A percentile compares a stretch with the other conserved stretches of the same genome.
Evolutionary conservation across 2,797 vertebrate genomes (phyloP).

Genomic region (Poecilia gillii): DNA sequence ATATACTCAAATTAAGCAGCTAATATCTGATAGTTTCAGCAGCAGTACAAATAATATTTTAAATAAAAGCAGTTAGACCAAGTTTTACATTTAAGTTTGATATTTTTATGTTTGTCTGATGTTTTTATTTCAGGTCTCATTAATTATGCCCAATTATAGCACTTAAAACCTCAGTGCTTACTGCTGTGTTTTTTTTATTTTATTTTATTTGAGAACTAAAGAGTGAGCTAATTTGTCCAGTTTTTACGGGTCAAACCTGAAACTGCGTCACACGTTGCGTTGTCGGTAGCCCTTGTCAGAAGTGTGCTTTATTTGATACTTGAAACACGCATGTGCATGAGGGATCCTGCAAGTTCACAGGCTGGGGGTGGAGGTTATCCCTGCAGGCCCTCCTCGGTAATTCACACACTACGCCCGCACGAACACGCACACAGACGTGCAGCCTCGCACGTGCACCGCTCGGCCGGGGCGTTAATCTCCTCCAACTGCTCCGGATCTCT

Average conservation of each 20-base stretch:
- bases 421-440: constrained; percentile 26
- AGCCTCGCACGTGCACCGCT: constrained; percentile 34
- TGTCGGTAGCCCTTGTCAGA: constrained; percentile 3
- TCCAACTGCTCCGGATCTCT: constrained; percentile 70
- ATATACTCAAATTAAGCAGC: not conserved
- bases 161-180: not conserved
- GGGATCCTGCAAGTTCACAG: constrained; percentile 38
- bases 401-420: constrained; percentile 50
- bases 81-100: not conserved
- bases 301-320: constrained; percentile 50
- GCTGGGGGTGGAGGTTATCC: constrained; percentile 69
- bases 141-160: not conserved
- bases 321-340: constrained; percentile 49
- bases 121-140: not conserved
- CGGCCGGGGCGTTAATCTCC: constrained; percentile 64
- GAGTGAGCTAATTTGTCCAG: not conserved
- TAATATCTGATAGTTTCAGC: not conserved
- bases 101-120: not conserved
- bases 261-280: not conserved
- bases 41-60: not conserved
- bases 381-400: constrained; percentile 62
- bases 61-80: not conserved
- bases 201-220: not conserved
- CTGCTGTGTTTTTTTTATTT: not conserved
- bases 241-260: not conserved